Base-by-base conservation (phyloP, 1,140 invertebrate genomes). In the Thalassaphorura encarpata region DNA sequence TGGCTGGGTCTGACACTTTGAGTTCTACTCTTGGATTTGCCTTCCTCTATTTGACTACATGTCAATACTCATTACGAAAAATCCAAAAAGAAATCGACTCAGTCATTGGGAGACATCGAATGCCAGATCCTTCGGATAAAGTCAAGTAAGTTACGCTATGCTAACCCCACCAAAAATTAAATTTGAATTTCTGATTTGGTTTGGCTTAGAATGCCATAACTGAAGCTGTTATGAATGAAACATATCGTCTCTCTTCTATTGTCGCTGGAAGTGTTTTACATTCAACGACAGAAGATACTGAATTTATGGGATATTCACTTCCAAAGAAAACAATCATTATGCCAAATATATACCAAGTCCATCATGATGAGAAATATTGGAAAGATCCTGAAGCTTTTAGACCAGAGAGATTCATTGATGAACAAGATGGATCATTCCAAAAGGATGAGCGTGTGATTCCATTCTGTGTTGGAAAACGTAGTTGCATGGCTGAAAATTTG, bases 1-100 rank as follows among this genome's bases (percentile, higher is more conserved):
- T 87, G 71, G 86, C 84, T 24, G 85, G 85, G 1, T 83, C 85
- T 0, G 85, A 89, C 69, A 89, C 86, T 0, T 86, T 85, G 0
- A 81, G 78, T 26, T 87, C 87, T 65, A 80, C 80, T 26, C 71
- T 88, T 60, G 79, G 80, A n/a, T 88, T 87, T 66, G 78, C 81
- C 39, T 83, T 92, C 50, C 77, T 89, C 49, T 82, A 86, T 60
- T 70, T 92, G 56, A 77, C 89, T 1, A 69, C 81, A 39, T 77
- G 85, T 66, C 86, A 83, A n/a, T 76, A 85, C 18, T 78, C 89
- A 2, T 88, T 91, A 66, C 77, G 73, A 52, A 83, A 82, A 69
- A 84, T 84, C 0, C 84, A 85, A 56, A 75, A 78, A 48, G 87
- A 92, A 75, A 81, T 92, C 56, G 87, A 90, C 66, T 68, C 72